Percentiles rank a stretch among this genome's conserved stretches.
These are phyloP conservation scores for Raja brachyura DNA, from an alignment of 2,113 vertebrate species.

Conservation along the genomic window DNA sequence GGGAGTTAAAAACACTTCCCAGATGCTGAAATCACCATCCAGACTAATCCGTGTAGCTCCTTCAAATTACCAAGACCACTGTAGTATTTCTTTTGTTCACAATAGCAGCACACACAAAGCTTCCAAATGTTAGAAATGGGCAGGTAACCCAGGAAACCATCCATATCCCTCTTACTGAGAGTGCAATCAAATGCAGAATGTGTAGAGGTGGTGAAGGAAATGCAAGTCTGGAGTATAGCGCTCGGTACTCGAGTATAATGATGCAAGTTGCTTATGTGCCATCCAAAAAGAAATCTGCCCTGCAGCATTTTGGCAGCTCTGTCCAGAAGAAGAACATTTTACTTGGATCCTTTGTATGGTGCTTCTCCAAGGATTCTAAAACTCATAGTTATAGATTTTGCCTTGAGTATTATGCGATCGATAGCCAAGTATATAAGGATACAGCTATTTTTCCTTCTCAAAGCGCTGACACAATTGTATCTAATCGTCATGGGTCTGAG, in stretches of 20 bases:
- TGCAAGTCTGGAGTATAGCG: neutral
- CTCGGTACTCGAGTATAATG: neutral
- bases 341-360: neutral
- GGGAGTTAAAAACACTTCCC: neutral
- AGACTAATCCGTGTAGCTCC: neutral
- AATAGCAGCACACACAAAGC: neutral
- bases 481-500: neutral
- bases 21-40: neutral
- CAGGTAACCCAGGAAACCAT: neutral
- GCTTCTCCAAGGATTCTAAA: neutral
- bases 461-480: neutral
- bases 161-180: conserved; percentile 13
- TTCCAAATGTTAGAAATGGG: conserved; percentile 2
- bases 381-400: neutral
- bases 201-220: neutral
- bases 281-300: neutral
- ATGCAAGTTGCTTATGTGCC: neutral
- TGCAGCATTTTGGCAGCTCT: conserved; percentile 12
- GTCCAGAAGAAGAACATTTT: neutral
- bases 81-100: neutral
- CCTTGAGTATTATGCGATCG: neutral
- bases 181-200: neutral
- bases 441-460: neutral
- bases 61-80: neutral
- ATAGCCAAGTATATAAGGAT: neutral